A percentile compares a stretch with the other conserved stretches of the same genome.
phyloP scores from a whole-genome alignment of 1,140 invertebrate species.

The Copidosoma floridanum region DNA sequence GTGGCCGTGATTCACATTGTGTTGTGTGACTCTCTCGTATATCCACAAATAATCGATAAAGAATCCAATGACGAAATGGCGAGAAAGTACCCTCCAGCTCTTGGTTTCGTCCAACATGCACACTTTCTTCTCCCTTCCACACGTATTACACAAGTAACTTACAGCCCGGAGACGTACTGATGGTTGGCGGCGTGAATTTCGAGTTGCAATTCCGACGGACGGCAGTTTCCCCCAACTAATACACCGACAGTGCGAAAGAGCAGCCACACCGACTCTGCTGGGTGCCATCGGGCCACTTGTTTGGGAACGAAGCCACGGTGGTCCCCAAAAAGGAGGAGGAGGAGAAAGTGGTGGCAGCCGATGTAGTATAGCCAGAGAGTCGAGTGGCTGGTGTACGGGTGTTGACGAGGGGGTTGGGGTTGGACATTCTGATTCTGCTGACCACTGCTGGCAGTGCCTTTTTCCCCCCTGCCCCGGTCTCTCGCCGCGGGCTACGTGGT shows the following conservation, averaged over 20 bases:
- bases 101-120: no score
- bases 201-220: constrained; percentile 19
- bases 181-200: neutral
- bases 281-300: neutral
- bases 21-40: no score
- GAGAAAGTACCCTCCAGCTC: no score
- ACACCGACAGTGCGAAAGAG: constrained; percentile 1
- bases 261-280: neutral
- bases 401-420: no score
- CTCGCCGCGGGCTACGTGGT: constrained; percentile 32
- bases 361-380: constrained; percentile 26
- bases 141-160: no score
- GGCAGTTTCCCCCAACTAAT: constrained; percentile 27
- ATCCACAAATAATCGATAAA: no score
- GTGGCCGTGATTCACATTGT: no score
- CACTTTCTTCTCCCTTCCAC: no score
- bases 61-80: no score
- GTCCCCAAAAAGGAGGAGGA: neutral
- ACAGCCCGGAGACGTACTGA: neutral
- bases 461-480: neutral
- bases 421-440: constrained; percentile 51
- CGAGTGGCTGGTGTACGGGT: constrained; percentile 47
- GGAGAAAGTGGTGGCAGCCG: neutral
- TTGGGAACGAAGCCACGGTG: neutral
- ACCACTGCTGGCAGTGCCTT: constrained; percentile 33